Percentiles rank a stretch among this genome's conserved stretches.
Evolutionary conservation across 1,140 invertebrate species (phyloP).

Genomic region (Caenorhabditis remanei): DNA sequence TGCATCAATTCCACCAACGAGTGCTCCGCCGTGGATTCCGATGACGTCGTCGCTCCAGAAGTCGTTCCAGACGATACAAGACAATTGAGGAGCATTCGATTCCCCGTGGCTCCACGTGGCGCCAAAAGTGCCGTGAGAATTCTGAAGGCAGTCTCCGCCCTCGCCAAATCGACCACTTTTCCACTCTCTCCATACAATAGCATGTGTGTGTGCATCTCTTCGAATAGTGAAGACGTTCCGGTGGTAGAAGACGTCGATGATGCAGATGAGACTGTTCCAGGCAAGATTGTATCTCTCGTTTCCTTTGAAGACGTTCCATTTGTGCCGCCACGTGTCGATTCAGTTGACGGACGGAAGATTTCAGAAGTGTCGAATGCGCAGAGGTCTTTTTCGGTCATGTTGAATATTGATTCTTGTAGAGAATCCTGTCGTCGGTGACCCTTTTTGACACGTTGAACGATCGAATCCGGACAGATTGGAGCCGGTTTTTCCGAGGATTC

Average conservation of each 20-base stretch:
- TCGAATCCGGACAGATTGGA: constrained; percentile 17
- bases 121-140: constrained; percentile 70
- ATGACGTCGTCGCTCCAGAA: constrained; percentile 6
- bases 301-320: constrained; percentile 11
- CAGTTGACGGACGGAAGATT: neutral
- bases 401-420: constrained; percentile 76
- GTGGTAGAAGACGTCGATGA: constrained; percentile 64
- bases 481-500: neutral
- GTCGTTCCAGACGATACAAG: constrained; percentile 73
- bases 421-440: constrained; percentile 76
- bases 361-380: constrained; percentile 59
- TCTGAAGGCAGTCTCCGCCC: constrained; percentile 74
- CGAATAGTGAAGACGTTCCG: constrained; percentile 70
- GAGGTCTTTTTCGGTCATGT: constrained; percentile 73
- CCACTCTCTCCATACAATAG: constrained; percentile 76
- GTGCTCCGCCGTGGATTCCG: constrained; percentile 17
- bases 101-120: constrained; percentile 57
- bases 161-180: constrained; percentile 73
- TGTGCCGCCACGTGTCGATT: constrained; percentile 23
- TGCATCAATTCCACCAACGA: constrained; percentile 70
- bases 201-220: constrained; percentile 77
- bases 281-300: neutral
- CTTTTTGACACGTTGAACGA: constrained; percentile 72
- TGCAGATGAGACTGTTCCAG: neutral
- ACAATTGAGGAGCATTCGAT: constrained; percentile 63